A percentile compares a stretch with the other conserved stretches of the same genome.
phyloP scores from a whole-genome alignment of 2,888 invertebrate genomes.

The Spodoptera exigua region DNA sequence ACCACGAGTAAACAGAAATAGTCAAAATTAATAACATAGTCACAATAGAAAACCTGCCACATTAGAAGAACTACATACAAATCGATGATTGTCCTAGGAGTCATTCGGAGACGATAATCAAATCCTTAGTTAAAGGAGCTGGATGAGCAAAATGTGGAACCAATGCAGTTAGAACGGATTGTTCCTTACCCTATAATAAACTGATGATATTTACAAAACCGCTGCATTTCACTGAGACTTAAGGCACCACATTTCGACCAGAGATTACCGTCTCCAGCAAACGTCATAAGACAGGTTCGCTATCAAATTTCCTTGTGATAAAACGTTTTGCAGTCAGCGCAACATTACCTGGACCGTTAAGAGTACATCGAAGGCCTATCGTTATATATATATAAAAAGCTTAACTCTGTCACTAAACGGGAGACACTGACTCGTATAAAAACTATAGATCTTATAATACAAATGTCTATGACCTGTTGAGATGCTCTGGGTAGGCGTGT shows the following conservation, averaged over 20 bases:
- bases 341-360: slow-evolving; percentile 66
- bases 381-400: slow-evolving; percentile 67
- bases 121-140: slow-evolving; percentile 23
- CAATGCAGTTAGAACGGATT: slow-evolving; percentile 37
- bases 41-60: slow-evolving; percentile 47
- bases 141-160: slow-evolving; percentile 41
- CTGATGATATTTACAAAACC: slow-evolving; percentile 56
- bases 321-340: slow-evolving; percentile 69
- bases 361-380: slow-evolving; percentile 58
- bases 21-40: slow-evolving; percentile 39
- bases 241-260: slow-evolving; percentile 43
- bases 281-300: slow-evolving; percentile 57
- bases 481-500: slow-evolving; percentile 61
- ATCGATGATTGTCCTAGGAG: slow-evolving; percentile 38
- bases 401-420: slow-evolving; percentile 71
- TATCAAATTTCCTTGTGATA: slow-evolving; percentile 62
- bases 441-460: slow-evolving; percentile 68
- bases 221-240: slow-evolving; percentile 42
- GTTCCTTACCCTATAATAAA: slow-evolving; percentile 40
- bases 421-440: slow-evolving; percentile 70
- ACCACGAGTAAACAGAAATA: slow-evolving; percentile 20
- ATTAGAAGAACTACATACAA: slow-evolving; percentile 49
- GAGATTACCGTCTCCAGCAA: slow-evolving; percentile 46
- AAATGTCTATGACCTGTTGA: slow-evolving; percentile 67
- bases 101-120: slow-evolving; percentile 43